phyloP scores from a whole-genome alignment of 2,797 vertebrate species.

The Oreortyx pictus region DNA sequence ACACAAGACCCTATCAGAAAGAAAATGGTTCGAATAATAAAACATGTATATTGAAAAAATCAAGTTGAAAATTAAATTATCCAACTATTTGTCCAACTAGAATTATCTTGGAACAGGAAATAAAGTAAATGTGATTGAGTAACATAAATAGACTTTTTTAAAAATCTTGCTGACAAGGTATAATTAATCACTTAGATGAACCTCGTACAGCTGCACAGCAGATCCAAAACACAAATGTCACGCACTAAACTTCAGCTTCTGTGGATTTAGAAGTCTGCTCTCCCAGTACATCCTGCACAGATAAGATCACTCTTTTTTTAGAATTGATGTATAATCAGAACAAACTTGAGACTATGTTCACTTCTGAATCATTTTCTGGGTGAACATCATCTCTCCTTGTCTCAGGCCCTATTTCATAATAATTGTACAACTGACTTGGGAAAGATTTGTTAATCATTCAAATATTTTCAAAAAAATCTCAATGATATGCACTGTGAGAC shows the following conservation, averaged over 20 bases:
- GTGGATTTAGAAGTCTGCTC: not conserved
- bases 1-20: not conserved
- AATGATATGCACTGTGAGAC: not conserved
- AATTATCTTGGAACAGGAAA: constrained; percentile 37
- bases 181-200: constrained; percentile 1
- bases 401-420: not conserved
- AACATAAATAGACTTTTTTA: not conserved
- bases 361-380: not conserved
- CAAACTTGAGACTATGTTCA: not conserved
- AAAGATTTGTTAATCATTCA: not conserved
- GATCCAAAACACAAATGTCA: not conserved
- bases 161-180: not conserved
- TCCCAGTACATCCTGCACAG: not conserved
- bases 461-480: constrained; percentile 20
- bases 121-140: constrained; percentile 39
- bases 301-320: not conserved
- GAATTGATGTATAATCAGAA: not conserved
- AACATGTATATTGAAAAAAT: not conserved
- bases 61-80: constrained; percentile 32
- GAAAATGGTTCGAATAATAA: not conserved
- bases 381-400: not conserved
- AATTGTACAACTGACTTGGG: not conserved
- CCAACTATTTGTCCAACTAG: constrained; percentile 51
- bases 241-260: not conserved
- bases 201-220: not conserved